Conservation (phyloP, 2,113 vertebrate genomes). For the Noctilio leporinus region DNA sequence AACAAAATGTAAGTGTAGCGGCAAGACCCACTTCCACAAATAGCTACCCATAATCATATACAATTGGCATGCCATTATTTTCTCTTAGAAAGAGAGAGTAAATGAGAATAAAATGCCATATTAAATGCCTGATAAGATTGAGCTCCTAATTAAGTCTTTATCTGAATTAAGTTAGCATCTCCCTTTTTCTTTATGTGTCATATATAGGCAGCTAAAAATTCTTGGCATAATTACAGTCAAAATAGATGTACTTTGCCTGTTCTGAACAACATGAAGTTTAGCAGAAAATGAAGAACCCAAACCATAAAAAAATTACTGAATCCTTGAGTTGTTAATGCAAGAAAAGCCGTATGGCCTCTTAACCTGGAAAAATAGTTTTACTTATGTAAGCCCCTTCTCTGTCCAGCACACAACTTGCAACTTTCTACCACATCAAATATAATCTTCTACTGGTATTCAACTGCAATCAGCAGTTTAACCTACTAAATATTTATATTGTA, state of each 20-base stretch:
- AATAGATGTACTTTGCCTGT: slow-evolving; percentile 52
- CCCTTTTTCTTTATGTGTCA: slow-evolving; percentile 53
- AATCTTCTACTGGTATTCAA: background rate
- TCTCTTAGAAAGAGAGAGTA: slow-evolving; percentile 64
- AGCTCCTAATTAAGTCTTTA: slow-evolving; percentile 69
- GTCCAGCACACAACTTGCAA: background rate
- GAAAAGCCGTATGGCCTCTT: background rate
- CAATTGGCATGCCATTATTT: slow-evolving; percentile 70
- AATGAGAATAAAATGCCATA: slow-evolving; percentile 67
- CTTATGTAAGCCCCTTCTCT: background rate
- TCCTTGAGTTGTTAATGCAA: slow-evolving; percentile 17
- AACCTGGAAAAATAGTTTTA: background rate
- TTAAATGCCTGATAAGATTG: slow-evolving; percentile 56
- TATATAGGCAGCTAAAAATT: slow-evolving; percentile 56
- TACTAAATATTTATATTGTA: background rate
- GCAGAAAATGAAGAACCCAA: background rate
- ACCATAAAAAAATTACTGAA: slow-evolving; percentile 29
- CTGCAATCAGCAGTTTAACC: background rate
- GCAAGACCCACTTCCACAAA: slow-evolving; percentile 67
- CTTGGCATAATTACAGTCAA: slow-evolving; percentile 60
- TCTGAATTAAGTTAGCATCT: slow-evolving; percentile 60
- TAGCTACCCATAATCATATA: slow-evolving; percentile 66
- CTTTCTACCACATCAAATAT: background rate
- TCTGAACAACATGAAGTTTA: slow-evolving; percentile 52
- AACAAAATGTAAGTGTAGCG: slow-evolving; percentile 58